Evolutionary conservation across 2,113 vertebrate genomes (phyloP).

Genomic region (Hystrix brachyura): DNA sequence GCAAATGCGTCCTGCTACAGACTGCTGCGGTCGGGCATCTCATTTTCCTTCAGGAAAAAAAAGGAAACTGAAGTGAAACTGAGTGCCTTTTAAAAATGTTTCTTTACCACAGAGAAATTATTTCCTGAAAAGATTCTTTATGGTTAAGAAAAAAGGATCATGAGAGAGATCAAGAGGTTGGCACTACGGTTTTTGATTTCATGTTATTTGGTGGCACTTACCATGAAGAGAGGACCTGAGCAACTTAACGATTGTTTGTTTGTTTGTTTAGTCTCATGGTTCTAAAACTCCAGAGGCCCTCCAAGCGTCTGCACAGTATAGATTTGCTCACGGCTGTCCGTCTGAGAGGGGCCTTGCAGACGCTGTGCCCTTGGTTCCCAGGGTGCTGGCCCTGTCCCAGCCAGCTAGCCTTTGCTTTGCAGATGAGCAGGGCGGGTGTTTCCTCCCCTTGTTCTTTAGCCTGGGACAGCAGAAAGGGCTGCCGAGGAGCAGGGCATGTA

Average conservation of each 20-base stretch:
- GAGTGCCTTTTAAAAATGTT: background rate
- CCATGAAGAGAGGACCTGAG: background rate
- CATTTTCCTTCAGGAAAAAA: background rate
- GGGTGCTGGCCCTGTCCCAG: accelerated
- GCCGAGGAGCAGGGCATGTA: accelerated
- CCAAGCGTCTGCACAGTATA: accelerated
- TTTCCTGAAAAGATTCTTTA: constrained; percentile 70
- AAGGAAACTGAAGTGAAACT: constrained; percentile 60
- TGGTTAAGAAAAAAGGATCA: background rate
- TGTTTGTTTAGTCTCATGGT: background rate
- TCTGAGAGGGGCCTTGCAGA: background rate
- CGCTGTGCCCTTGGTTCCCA: accelerated
- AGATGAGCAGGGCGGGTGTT: background rate
- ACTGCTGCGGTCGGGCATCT: background rate
- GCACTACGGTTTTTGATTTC: background rate
- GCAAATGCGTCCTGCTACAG: accelerated
- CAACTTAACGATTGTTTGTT: background rate
- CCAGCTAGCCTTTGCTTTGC: background rate
- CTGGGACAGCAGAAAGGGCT: accelerated
- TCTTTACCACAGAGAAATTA: constrained; percentile 27
- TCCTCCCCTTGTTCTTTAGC: background rate
- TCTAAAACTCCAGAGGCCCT: background rate
- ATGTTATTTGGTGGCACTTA: accelerated
- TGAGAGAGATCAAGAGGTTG: background rate
- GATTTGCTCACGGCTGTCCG: accelerated